Percentiles rank a stretch among this genome's conserved stretches.
Conservation (phyloP, 1,140 invertebrate genomes). For the Leguminivora glycinivorella region DNA sequence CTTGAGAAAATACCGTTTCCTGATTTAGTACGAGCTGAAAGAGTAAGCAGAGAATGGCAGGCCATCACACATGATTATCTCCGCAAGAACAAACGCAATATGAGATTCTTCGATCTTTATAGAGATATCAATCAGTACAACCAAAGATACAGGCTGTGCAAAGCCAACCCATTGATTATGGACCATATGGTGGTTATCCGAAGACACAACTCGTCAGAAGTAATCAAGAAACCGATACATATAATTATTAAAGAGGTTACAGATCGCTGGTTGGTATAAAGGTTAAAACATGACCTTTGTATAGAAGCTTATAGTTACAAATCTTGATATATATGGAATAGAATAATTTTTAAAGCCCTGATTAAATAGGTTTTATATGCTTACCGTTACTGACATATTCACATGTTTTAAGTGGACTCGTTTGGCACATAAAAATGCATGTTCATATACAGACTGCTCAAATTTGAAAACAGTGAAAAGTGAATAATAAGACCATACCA, state of each 20-base stretch:
- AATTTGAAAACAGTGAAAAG: too few species aligned
- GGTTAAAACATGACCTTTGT: not conserved
- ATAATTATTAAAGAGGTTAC: not conserved
- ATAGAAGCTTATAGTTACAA: not conserved
- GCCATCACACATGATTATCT: not conserved
- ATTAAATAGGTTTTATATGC: too few species aligned
- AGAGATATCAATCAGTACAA: not conserved
- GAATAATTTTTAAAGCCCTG: not conserved
- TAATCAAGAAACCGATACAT: conserved; percentile 12
- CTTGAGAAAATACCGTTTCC: not conserved
- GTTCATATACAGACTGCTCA: too few species aligned
- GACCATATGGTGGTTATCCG: not conserved
- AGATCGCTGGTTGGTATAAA: not conserved
- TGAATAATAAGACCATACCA: too few species aligned
- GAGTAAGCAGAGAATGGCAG: not conserved
- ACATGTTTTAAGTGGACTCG: too few species aligned
- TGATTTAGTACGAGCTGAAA: not conserved
- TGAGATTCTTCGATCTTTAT: not conserved
- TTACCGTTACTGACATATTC: too few species aligned
- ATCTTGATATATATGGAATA: not conserved
- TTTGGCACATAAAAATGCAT: too few species aligned
- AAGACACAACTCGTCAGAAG: not conserved
- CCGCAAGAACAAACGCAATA: not conserved
- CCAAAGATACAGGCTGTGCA: not conserved
- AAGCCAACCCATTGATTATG: not conserved